Evolutionary conservation across 2,888 invertebrate species (phyloP), one percentile per base, ranked within the genome.

Genomic region (Galeopsomyia nigrocyanea): DNA sequence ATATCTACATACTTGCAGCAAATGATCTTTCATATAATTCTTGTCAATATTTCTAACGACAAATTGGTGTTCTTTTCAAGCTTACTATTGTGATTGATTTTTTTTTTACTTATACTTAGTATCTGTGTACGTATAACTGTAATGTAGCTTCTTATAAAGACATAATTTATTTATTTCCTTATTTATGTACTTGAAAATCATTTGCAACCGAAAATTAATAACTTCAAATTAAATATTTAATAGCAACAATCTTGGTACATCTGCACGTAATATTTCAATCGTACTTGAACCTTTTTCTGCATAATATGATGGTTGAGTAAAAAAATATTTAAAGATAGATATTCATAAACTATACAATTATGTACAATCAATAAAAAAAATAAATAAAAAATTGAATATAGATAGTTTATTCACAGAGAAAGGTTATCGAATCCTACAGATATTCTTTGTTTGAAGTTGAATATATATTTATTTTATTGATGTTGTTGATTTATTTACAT

Each of bases 1-100:
- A 65, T 71, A 10, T 57, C 10, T 39, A 39, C 39, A 53, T 53
- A 31, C 50, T 17, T 55, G 21, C 60, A 55, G 19, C 22, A 21
- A 55, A 16, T 46, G 66, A 0, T 61, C n/a, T 53, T 31, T 22
- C 39, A 39, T 68, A 58, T 53, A 22, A 26, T 60, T 58, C 47
- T 22, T 63, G 16, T 5, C 58, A 61, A 47, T 53, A 53, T 55
- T 63, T 53, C 7, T 39, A 39, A 39, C 57, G 17, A 17, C 16
- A 47, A 9, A 61, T 75, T 39, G 63, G 66, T 72, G 66, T 72
- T 67, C 47, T 65, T 60, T 75, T 67, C 66, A 57, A 75, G 75
- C 72, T 72, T 75, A 63, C 66, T 50, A 68, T 60, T 61, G 63
- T 72, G 66, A 58, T 70, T 67, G 67, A 53, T 73, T 70, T 63